phyloP scores from a whole-genome alignment of 1,140 invertebrate genomes.

The Dinoponera quadriceps region DNA sequence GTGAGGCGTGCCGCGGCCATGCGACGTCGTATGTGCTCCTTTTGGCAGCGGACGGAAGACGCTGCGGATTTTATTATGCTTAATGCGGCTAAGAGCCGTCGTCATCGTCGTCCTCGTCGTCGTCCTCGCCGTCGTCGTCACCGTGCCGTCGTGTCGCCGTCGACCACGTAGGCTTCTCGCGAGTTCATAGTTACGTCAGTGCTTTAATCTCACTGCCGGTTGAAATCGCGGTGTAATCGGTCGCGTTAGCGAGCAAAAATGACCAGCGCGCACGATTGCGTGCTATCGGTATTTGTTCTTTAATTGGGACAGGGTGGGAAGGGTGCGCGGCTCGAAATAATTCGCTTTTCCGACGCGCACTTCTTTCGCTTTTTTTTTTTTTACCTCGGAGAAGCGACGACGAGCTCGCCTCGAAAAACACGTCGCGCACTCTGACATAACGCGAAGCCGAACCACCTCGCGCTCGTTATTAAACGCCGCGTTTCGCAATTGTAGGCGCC shows the following conservation, averaged over 20 bases:
- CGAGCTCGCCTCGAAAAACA: slow-evolving; percentile 1
- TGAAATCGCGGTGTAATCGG: slow-evolving; percentile 2
- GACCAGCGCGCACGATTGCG: slow-evolving; percentile 18
- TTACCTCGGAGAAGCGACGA: background rate
- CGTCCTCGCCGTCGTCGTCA: background rate
- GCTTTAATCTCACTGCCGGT: background rate
- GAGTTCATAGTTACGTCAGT: slow-evolving; percentile 24
- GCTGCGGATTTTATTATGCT: slow-evolving; percentile 50
- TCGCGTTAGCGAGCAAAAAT: slow-evolving; percentile 28
- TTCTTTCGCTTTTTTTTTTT: background rate
- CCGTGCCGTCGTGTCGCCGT: background rate
- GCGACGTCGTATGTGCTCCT: slow-evolving; percentile 50
- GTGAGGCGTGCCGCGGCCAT: slow-evolving; percentile 61
- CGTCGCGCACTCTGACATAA: slow-evolving; percentile 55
- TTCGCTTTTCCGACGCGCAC: no score
- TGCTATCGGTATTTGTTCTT: slow-evolving; percentile 50
- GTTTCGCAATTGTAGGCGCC: slow-evolving; percentile 63
- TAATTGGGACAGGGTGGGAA: slow-evolving; percentile 13
- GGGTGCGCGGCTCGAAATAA: background rate
- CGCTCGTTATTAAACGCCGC: slow-evolving; percentile 12
- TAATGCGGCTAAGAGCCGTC: background rate
- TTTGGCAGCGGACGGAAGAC: slow-evolving; percentile 48
- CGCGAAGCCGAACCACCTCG: background rate
- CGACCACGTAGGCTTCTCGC: background rate
- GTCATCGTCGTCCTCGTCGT: background rate